Base-by-base conservation (phyloP, 2,113 vertebrate genomes). In the Triplophysa siluroides region DNA sequence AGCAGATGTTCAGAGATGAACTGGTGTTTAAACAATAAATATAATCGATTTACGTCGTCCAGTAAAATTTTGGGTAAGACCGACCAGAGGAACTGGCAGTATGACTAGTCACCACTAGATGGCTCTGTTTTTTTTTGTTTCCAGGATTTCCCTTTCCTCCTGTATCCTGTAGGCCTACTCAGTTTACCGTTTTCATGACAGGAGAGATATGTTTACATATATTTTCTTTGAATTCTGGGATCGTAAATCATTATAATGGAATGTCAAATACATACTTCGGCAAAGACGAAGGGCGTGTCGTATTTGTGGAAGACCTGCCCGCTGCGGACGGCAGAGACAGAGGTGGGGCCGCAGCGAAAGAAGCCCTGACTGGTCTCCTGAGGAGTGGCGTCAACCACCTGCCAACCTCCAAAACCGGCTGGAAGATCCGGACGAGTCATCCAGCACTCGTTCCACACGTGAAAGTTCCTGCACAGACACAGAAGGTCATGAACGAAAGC, bases 381-480 rank as follows among this genome's bases (percentile, higher is more conserved):
- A 60, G 91, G 93, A 0, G 90, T 93, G 84, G 94, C 85, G 71
- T 96, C 92, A 3, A 96, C 85, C 9, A 92, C 92, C 83, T 97
- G 96, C 96, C 97, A 98, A 78, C 96, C 96, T 0, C 90, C 93
- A 26, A 94, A 90, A 19, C 91, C 90, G 1, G 79, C 76, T 1
- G 83, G 95, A 74, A 98, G 88, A 81, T 98, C 96, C 0, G 93
- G 90, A 41, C 96, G 93, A 23, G 92, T 92, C 96, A 97, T 97
- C 96, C 96, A 98, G 87, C 93, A 94, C 86, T 97, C 96, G 1
- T 95, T 98, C 96, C 96, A 98, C 62, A 96, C 94, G 0, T 98
- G 96, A 87, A 95, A 98, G 86, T 98, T 98, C 96, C 96, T 98
- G 62, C 64, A 85, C 43, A 75, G 26, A 33, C 4, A 56, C 2